phyloP scores from a whole-genome alignment of 2,797 vertebrate species.

The Moxostoma hubbsi region DNA sequence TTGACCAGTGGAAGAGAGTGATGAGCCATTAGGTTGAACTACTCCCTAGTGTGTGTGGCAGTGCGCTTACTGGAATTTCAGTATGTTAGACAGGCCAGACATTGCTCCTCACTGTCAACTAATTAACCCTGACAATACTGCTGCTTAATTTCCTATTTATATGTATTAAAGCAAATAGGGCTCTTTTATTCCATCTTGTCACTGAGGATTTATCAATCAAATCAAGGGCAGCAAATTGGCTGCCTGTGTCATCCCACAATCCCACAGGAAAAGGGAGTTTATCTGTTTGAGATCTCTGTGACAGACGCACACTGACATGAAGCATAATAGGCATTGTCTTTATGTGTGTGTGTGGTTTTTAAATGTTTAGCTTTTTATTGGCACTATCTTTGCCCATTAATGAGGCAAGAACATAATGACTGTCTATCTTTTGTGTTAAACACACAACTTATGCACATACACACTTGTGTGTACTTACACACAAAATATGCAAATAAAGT shows the following conservation, averaged over 20 bases:
- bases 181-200: constrained; percentile 85
- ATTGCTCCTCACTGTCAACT: constrained; percentile 80
- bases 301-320: constrained; percentile 77
- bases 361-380: constrained; percentile 55
- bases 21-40: constrained; percentile 18
- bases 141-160: constrained; percentile 91
- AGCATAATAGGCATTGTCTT: constrained; percentile 75
- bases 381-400: constrained; percentile 55
- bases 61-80: constrained; percentile 80
- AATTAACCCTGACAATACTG: constrained; percentile 92
- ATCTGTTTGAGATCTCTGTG: constrained; percentile 82
- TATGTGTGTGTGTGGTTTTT: constrained; percentile 13
- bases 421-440: background rate
- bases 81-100: constrained; percentile 85
- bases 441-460: background rate
- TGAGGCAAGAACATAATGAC: constrained; percentile 23
- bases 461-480: background rate
- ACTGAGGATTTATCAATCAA: constrained; percentile 90
- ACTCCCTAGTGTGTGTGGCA: constrained; percentile 23
- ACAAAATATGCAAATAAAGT: background rate
- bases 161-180: constrained; percentile 82
- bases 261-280: constrained; percentile 80
- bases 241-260: constrained; percentile 67
- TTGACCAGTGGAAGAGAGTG: constrained; percentile 1
- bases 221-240: constrained; percentile 81